phyloP scores from a whole-genome alignment of 2,113 vertebrate species.

The Otus sunia region DNA sequence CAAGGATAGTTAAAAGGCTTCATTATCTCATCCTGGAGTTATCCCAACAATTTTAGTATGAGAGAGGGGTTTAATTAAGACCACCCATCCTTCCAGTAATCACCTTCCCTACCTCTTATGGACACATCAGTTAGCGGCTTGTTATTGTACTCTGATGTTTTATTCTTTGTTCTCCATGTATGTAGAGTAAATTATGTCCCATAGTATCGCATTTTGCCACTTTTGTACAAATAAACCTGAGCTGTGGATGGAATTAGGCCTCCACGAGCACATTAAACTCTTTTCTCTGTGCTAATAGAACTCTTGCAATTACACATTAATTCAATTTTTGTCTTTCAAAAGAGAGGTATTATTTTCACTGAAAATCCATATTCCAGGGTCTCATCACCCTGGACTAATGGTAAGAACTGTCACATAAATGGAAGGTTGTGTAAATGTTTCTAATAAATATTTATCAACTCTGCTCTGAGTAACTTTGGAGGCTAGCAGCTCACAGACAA shows the following conservation, averaged over 20 bases:
- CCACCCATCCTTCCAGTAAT: neutral
- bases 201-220: neutral
- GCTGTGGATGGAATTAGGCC: neutral
- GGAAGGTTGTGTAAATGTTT: neutral
- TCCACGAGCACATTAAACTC: neutral
- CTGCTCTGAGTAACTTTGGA: neutral
- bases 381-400: neutral
- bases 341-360: neutral
- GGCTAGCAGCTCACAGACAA: neutral
- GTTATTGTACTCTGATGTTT: neutral
- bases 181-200: neutral
- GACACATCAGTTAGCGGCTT: neutral
- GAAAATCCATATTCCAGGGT: neutral
- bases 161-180: neutral
- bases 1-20: neutral
- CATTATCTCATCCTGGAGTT: neutral
- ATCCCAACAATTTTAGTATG: neutral
- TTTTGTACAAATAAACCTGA: neutral
- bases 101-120: neutral
- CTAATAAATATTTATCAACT: neutral
- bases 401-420: neutral
- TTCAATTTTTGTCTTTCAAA: neutral
- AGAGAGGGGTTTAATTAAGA: neutral
- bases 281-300: neutral
- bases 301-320: neutral